A percentile compares a stretch with the other conserved stretches of the same genome.
Evolutionary conservation across 2,113 vertebrate genomes (phyloP).

Genomic region (Forbesichthys papilliferus): DNA sequence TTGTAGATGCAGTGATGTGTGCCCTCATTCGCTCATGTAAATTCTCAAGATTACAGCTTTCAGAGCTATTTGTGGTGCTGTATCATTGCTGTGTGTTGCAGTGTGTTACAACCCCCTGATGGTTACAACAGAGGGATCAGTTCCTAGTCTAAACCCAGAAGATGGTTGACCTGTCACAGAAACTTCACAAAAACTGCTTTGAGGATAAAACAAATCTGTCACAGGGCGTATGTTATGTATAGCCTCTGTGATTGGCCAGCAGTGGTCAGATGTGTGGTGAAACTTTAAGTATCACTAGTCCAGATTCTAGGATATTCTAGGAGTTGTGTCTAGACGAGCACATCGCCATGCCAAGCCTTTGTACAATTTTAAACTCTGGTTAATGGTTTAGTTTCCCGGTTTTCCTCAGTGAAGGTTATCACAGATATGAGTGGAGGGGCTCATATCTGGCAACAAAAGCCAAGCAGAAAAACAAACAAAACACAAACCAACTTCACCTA

Average conservation of each 20-base stretch:
- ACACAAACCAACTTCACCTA: neutral
- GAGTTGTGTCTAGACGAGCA: neutral
- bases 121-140: slow-evolving; percentile 7
- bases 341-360: neutral
- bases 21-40: neutral
- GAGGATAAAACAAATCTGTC: neutral
- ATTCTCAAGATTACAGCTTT: neutral
- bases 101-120: neutral
- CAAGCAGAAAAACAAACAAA: no score
- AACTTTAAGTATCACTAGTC: neutral
- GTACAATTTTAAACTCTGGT: no score
- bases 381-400: no score
- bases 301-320: neutral
- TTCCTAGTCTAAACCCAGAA: slow-evolving; percentile 25
- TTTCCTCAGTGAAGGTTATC: slow-evolving; percentile 1
- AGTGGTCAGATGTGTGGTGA: neutral
- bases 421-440: slow-evolving; percentile 11
- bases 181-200: neutral
- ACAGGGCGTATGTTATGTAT: neutral
- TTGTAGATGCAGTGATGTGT: neutral
- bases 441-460: slow-evolving; percentile 10
- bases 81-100: neutral
- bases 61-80: neutral
- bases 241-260: neutral
- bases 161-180: slow-evolving; percentile 13